Evolutionary conservation across 1,140 invertebrate species (phyloP), one percentile per base, ranked within the genome.

Genomic region (Papilio polytes): DNA sequence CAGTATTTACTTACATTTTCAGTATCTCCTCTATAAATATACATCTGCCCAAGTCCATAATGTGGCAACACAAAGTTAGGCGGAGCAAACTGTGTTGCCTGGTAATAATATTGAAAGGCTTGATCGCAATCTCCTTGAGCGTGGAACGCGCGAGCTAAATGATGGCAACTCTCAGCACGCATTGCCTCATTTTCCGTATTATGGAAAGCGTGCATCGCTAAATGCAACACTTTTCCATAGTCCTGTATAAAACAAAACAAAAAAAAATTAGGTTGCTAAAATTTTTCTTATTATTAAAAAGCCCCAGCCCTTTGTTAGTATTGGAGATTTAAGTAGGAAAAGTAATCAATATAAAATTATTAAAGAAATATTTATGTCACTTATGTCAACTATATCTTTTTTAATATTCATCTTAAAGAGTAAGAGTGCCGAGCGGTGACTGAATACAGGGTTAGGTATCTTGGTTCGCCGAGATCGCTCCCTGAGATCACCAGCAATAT

Each of bases 91-190:
- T 99, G 99, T 1, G 99, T 99, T 0, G 99, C 98, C 95, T 99
- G 99, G 94, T 99, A 99, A 91, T 99, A 99, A 95, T 99, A 99
- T 95, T 99, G 99, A 93, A 99, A 99, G 48, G 99, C 99, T 95
- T 99, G 98, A 89, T 99, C 98, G 91, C 98, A 99, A 93, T 99
- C 99, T 13, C 97, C 97, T 94, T 99, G 98, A 1, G 99, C 98
- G 90, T 99, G 99, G 93, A 99, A 99, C 44, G 98, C 98, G 84
- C 99, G 95, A 0, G 99, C 99, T 73, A 99, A 95, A 89, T 99
- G 99, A 92, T 99, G 99, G 94, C 99, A 99, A 94, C 98, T 99
- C 95, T 99, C 99, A 2, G 99, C 99, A 80, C 99, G 95, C 98
- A 99, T 99, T 0, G 98, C 98, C 95, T 99, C 99, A 94, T 99